Base-by-base conservation (phyloP, 2,797 vertebrate species). In the Antrozous pallidus region DNA sequence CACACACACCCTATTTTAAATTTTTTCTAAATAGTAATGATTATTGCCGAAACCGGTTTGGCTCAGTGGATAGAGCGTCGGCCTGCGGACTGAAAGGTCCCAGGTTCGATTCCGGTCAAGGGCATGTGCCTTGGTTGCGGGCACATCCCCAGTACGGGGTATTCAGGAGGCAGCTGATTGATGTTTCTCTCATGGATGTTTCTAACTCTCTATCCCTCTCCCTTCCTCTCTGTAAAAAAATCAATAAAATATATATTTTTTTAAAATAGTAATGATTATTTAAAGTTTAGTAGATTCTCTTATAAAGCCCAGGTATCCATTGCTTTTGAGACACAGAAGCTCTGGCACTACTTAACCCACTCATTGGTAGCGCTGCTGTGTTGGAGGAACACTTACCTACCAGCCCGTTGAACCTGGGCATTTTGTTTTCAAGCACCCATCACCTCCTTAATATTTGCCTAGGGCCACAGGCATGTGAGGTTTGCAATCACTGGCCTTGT, bases 321-420 rank as follows among this genome's bases (percentile, higher is more conserved):
- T 90, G 65, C 58, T 89, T 93, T 91, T 63, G 51, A 82, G 84
- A 81, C 84, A 11, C 77, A 94, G 49, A 70, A 93, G 49, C 36
- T 88, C 38, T 51, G n/a, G 36, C 36, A 56, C 31, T 54, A 33
- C 33, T 28, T 58, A 42, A 73, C 12, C 17, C 56, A 47, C 14
- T 70, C n/a, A 38, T 28, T 82, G 8, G 31, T 61, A 71, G 45
- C 45, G 31, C 14, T 47, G 38, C 38, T 67, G 56, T 70, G 22
- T 49, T 1, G 16, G 10, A 86, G 67, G 33, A 67, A 80, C 42
- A 42, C 45, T 47, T 65, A 79, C 49, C 38, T 65, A 79, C 58
- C 33, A 75, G 77, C 54, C 36, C 8, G 0, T 42, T 33, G 33
- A 77, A 91, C 61, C 9, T 16, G 58, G 70, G 33, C 69, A 18